Evolutionary conservation across 2,888 invertebrate species (phyloP).

Genomic region (Amphimallon solstitiale): DNA sequence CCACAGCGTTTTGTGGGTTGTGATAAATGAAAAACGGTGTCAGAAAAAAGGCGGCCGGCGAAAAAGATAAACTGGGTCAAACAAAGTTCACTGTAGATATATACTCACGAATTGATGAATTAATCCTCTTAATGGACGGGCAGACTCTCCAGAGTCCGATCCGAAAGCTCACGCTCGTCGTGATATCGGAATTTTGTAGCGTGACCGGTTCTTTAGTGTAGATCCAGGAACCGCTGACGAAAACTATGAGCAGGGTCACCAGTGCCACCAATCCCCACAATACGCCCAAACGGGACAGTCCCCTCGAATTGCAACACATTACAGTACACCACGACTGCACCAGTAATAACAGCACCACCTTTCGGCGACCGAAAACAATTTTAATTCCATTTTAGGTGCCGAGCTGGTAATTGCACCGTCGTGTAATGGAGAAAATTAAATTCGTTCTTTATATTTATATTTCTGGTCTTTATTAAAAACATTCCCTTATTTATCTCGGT

Average conservation of each 20-base stretch:
- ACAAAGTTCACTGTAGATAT: conserved; percentile 10
- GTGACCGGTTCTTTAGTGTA: conserved; percentile 64
- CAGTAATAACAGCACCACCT: conserved; percentile 28
- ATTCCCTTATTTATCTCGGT: conserved; percentile 22
- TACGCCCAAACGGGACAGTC: conserved; percentile 63
- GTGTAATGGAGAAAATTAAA: conserved; percentile 45
- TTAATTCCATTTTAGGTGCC: conserved; percentile 45
- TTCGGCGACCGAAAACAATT: conserved; percentile 35
- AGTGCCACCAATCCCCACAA: conserved; percentile 63
- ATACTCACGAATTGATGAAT: conserved; percentile 63
- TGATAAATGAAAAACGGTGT: conserved; percentile 11
- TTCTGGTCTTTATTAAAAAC: conserved; percentile 36
- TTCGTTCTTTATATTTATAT: conserved; percentile 41
- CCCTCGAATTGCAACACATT: conserved; percentile 61
- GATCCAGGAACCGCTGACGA: conserved; percentile 65
- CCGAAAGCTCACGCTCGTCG: conserved; percentile 63
- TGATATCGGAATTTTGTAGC: conserved; percentile 60
- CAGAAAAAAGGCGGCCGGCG: background rate
- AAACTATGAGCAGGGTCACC: conserved; percentile 63
- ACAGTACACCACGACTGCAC: conserved; percentile 35
- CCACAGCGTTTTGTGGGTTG: background rate
- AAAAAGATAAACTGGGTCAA: conserved; percentile 20
- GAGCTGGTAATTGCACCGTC: conserved; percentile 40
- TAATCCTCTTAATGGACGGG: conserved; percentile 62
- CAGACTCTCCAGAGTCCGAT: conserved; percentile 67